phyloP scores from a whole-genome alignment of 2,797 vertebrate species.

The Muscicapa striata region DNA sequence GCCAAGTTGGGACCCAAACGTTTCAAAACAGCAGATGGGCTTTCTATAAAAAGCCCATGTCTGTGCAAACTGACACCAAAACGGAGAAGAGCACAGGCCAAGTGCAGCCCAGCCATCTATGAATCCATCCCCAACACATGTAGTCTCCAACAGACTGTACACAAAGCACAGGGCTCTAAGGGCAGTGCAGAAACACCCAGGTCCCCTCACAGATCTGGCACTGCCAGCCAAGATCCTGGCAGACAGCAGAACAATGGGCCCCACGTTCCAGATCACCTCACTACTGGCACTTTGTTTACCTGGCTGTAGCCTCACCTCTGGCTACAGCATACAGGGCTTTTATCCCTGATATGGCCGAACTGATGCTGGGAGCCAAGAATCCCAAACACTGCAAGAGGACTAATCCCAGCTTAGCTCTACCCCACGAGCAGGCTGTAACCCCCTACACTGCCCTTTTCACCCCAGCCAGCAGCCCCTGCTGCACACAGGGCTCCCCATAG shows the following conservation, averaged over 20 bases:
- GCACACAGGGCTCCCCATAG: fast-evolving
- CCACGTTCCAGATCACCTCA: neutral
- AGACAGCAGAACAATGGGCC: neutral
- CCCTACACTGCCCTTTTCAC: neutral
- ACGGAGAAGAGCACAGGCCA: neutral
- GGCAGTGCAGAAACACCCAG: neutral
- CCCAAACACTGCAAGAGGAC: neutral
- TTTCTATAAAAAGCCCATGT: slow-evolving; percentile 8
- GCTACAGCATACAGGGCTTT: neutral
- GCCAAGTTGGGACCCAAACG: neutral
- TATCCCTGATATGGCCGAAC: neutral
- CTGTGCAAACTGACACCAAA: slow-evolving; percentile 4
- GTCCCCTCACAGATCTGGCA: neutral
- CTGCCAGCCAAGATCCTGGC: neutral
- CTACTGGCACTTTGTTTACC: neutral
- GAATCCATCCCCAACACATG: fast-evolving
- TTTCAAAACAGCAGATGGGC: neutral
- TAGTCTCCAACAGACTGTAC: fast-evolving
- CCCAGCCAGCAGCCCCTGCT: neutral
- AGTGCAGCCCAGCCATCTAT: neutral
- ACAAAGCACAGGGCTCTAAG: neutral
- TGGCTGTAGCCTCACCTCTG: neutral
- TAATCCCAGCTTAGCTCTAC: neutral
- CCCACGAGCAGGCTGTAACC: neutral
- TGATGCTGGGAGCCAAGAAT: neutral